Percentiles rank a stretch among this genome's conserved stretches.
These are phyloP conservation scores for Onchidella celtica DNA, from an alignment of 2,888 invertebrate genomes.

Conservation along the genomic window DNA sequence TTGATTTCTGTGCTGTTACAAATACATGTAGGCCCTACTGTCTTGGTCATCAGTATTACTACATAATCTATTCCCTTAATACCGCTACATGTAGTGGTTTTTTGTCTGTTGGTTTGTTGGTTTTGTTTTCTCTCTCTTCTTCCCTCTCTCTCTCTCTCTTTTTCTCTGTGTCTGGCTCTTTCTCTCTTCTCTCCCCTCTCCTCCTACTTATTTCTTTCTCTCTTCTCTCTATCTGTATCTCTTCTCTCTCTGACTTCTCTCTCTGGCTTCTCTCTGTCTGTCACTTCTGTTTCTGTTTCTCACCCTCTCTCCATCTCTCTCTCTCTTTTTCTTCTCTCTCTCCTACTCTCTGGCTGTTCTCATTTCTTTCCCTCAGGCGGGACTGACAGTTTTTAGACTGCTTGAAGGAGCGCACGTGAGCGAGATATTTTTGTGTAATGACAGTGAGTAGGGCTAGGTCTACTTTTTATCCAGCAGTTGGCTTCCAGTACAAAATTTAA, in stretches of 20 bases:
- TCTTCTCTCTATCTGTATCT: background rate
- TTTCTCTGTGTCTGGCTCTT: background rate
- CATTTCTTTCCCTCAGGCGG: background rate
- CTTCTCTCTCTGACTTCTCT: conserved; percentile 2
- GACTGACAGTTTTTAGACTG: too few species aligned
- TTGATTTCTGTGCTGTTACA: too few species aligned
- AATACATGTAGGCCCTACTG: too few species aligned
- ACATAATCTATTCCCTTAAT: too few species aligned
- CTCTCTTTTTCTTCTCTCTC: background rate
- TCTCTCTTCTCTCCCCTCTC: background rate
- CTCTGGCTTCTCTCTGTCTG: background rate
- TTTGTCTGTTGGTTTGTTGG: too few species aligned
- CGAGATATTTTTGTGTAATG: too few species aligned
- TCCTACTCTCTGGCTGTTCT: background rate
- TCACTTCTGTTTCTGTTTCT: background rate
- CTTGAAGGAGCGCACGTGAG: too few species aligned
- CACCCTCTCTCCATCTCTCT: background rate
- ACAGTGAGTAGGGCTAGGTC: too few species aligned
- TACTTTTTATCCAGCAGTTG: too few species aligned
- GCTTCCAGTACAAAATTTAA: too few species aligned
- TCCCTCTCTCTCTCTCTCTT: background rate
- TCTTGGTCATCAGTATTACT: too few species aligned
- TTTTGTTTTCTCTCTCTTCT: background rate
- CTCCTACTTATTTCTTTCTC: background rate
- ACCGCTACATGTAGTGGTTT: too few species aligned